Evolutionary conservation across 2,797 vertebrate species (phyloP).

Genomic region (Girardinus metallicus): DNA sequence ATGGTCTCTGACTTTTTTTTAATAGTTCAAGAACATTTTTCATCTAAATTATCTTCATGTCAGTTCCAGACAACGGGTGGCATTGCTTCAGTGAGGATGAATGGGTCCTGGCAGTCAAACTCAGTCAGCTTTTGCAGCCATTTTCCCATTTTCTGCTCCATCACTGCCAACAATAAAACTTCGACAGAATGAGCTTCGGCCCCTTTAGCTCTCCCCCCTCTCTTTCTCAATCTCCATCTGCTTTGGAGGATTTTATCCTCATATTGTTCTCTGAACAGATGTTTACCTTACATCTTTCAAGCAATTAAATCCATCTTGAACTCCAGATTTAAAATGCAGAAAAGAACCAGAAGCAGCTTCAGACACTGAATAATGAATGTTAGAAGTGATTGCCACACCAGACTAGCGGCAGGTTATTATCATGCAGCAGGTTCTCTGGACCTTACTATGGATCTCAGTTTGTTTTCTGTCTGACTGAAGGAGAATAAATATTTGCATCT

Average conservation of each 20-base stretch:
- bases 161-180: conserved; percentile 22
- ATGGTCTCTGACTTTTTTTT: conserved; percentile 6
- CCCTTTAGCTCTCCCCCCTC: not conserved
- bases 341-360: not conserved
- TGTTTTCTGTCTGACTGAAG: not conserved
- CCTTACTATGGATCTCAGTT: not conserved
- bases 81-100: conserved; percentile 20
- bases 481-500: not conserved
- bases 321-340: conserved; percentile 10
- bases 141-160: conserved; percentile 37
- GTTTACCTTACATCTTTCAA: conserved; percentile 10
- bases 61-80: conserved; percentile 4
- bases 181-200: conserved; percentile 6
- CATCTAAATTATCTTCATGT: conserved; percentile 10
- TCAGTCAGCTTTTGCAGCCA: conserved; percentile 36
- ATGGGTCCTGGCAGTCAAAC: conserved; percentile 15
- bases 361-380: conserved; percentile 1
- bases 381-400: not conserved
- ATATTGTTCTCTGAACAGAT: conserved; percentile 13
- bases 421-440: not conserved
- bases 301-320: conserved; percentile 14
- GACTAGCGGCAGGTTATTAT: not conserved
- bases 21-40: conserved; percentile 14
- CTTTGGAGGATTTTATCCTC: conserved; percentile 3
- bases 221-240: not conserved